These are phyloP conservation scores for Sarcophaga variegata DNA, from an alignment of 2,888 invertebrate species.

Conservation along the genomic window DNA sequence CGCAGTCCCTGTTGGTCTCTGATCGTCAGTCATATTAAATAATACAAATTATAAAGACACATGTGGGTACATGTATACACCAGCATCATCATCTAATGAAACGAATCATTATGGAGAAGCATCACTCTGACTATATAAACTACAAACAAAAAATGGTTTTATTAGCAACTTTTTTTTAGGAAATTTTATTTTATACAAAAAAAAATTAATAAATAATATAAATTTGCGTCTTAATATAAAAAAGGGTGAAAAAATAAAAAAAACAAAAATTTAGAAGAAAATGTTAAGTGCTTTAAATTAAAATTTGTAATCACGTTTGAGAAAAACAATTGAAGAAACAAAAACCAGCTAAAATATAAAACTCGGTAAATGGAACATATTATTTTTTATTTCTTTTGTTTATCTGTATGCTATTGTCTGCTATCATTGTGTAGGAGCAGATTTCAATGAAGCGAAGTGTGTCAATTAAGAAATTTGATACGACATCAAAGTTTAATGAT, in stretches of 20 bases:
- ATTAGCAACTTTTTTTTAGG: conserved; percentile 3
- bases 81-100: conserved; percentile 30
- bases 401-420: background rate
- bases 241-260: conserved; percentile 8
- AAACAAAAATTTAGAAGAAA: conserved; percentile 1
- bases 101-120: conserved; percentile 27
- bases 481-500: conserved; percentile 13
- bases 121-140: background rate
- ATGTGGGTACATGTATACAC: background rate
- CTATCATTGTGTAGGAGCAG: background rate
- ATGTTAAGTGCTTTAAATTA: conserved; percentile 45
- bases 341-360: background rate
- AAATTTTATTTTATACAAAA: background rate
- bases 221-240: conserved; percentile 58
- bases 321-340: conserved; percentile 22
- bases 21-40: conserved; percentile 29
- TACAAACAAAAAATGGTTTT: conserved; percentile 5
- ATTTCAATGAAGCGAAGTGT: background rate
- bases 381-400: conserved; percentile 11
- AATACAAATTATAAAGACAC: background rate
- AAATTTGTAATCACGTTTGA: conserved; percentile 34
- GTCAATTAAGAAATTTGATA: conserved; percentile 37
- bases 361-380: conserved; percentile 33
- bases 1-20: background rate
- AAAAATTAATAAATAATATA: conserved; percentile 51